Percentiles rank a stretch among this genome's conserved stretches.
Evolutionary conservation across 2,797 vertebrate genomes (phyloP).

Genomic region (Galago senegalensis): DNA sequence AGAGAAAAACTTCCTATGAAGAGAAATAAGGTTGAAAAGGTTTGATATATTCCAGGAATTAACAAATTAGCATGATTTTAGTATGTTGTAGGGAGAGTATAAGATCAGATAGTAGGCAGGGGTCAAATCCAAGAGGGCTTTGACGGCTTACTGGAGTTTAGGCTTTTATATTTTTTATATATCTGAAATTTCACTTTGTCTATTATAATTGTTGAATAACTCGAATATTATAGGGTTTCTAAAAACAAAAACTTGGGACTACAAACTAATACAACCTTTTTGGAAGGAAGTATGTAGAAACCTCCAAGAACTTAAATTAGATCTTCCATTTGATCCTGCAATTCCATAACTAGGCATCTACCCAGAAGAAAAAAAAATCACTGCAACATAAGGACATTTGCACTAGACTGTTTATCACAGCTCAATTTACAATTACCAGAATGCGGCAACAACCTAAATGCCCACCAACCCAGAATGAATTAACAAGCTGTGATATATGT

Average conservation of each 20-base stretch:
- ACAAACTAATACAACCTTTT: too few species aligned
- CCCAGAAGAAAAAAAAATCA: too few species aligned
- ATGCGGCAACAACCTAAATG: too few species aligned
- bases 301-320: too few species aligned
- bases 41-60: background rate
- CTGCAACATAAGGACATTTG: too few species aligned
- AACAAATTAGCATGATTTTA: rapidly evolving
- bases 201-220: background rate
- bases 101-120: background rate
- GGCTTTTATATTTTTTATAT: background rate
- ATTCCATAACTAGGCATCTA: too few species aligned
- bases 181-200: background rate
- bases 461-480: too few species aligned
- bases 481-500: too few species aligned
- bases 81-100: rapidly evolving
- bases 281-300: too few species aligned
- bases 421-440: too few species aligned
- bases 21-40: background rate
- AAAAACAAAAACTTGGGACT: background rate
- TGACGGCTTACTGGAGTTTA: background rate
- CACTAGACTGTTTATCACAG: too few species aligned
- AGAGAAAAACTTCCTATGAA: background rate
- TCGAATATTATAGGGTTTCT: background rate
- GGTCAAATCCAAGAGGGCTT: background rate
- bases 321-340: too few species aligned